Base-by-base conservation (phyloP, 2,113 vertebrate genomes). In the Rutilus rutilus region DNA sequence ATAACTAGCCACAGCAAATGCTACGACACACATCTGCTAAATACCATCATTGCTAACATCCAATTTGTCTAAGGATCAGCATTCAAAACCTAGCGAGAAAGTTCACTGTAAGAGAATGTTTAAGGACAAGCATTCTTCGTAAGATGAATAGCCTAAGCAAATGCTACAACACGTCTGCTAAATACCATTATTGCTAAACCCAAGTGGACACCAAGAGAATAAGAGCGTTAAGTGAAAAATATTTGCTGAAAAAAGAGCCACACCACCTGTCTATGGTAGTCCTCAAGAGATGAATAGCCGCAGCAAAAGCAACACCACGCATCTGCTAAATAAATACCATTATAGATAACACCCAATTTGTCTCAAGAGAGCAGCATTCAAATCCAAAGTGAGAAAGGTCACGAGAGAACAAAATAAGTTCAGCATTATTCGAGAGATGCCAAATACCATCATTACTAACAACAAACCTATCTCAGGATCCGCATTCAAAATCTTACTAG, bases 241-340 rank as follows among this genome's bases (percentile, higher is more conserved):
- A 67, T 33, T 27, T 64, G 60, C 25, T 27, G 60, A 2, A 64
- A 15, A 60, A 19, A 67, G 64, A 36, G 30, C 17, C 30, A 67
- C 64, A 4, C 15, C 64, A 4, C 30, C 30, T 9, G 6, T 5
- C n/a, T 75, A 23, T 57, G 6, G 54, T 57, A 23, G 54, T 21
- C n/a, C 39, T 42, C 5, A 6, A n/a, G 73, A n/a, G 21, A 75
- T 54, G 25, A 77, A 15, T 77, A 30, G 74, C 47, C n/a, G 0
- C 6, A 50, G 6, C 42, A 47, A 77, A 77, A 27, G 25, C 47
- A 30, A 17, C 19, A 17, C 30, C 27, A 77, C 86, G 85, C 89
- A 76, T 88, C 92, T 92, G 93, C 90, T 91, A 92, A 88, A 89
- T 91, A 92, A 89, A 89, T 71, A n/a, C 33, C n/a, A 83, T 88